Evolutionary conservation across 2,113 vertebrate genomes (phyloP).

Genomic region (Cyprinodon brontotheroides): DNA sequence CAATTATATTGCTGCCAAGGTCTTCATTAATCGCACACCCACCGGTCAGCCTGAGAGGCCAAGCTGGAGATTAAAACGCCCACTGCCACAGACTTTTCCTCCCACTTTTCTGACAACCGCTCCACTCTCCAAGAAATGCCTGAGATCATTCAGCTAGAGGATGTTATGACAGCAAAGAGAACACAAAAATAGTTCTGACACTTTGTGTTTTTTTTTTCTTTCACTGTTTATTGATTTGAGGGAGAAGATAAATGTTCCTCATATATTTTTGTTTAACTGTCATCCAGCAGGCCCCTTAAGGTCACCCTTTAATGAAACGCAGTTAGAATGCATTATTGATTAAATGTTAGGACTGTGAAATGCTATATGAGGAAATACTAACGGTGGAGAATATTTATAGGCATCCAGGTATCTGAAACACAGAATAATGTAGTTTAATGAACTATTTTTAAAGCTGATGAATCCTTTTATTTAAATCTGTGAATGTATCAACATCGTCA

Average conservation of each 20-base stretch:
- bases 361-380: too few species aligned
- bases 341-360: background rate
- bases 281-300: background rate
- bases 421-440: too few species aligned
- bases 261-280: too few species aligned
- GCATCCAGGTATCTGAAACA: too few species aligned
- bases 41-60: slow-evolving; percentile 38
- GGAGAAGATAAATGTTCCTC: background rate
- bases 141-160: background rate
- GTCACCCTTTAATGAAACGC: background rate
- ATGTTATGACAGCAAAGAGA: background rate
- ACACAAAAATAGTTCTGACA: background rate
- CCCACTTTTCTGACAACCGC: background rate
- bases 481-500: too few species aligned
- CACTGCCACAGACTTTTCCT: slow-evolving; percentile 6
- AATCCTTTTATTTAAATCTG: background rate
- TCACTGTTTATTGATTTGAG: background rate
- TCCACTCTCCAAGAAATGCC: background rate
- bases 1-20: slow-evolving; percentile 30
- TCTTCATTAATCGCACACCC: slow-evolving; percentile 52
- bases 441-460: background rate
- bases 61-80: slow-evolving; percentile 31
- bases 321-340: background rate
- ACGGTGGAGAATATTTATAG: background rate
- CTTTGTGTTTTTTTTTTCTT: background rate